Evolutionary conservation across 2,888 invertebrate genomes (phyloP), one percentile per base, ranked within the genome.

Genomic region (Thymelicus sylvestris): DNA sequence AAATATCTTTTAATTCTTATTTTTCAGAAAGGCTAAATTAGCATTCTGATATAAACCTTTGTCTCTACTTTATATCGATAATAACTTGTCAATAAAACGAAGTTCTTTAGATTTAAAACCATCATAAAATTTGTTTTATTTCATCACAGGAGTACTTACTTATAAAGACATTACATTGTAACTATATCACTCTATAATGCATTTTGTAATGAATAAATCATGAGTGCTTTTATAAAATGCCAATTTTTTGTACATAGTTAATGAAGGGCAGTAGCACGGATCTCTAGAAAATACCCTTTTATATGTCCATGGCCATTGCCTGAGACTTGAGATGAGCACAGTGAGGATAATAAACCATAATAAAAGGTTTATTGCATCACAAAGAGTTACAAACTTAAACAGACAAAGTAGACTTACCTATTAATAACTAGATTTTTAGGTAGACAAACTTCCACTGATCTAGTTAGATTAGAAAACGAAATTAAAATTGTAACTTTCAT

Each of bases 41-140:
- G 31, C 5, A 24, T 24, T 3, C 31, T 31, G 31, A 31, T 3
- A 63, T 63, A 63, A 63, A 62, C 15, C 44, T 15, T 24, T 13
- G 50, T 13, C 48, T 31, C n/a, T 61, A 24, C 19, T 57, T 61
- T 63, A 63, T 50, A 5, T 50, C 63, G 12, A 63, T 38, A 64
- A 39, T 65, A 65, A 55, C 41, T 55, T 7, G 31, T 10, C 38
- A 39, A 65, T 55, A 55, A 55, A 44, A 66, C 39, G 12, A 12
- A 57, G 66, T n/a, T 7, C 24, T 57, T 66, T 47, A 57, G 57
- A 66, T 66, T 66, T 66, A 57, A 57, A 44, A 24, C 57, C 50
- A 13, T 47, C 55, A 57, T 66, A 66, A 66, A 66, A 10, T 66
- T 57, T 57, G 13, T 64, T 64, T 24, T 57, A 66, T 57, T 13